Evolutionary conservation across 2,113 vertebrate species (phyloP), one percentile per base, ranked within the genome.

Genomic region (Cebidichthys violaceus): DNA sequence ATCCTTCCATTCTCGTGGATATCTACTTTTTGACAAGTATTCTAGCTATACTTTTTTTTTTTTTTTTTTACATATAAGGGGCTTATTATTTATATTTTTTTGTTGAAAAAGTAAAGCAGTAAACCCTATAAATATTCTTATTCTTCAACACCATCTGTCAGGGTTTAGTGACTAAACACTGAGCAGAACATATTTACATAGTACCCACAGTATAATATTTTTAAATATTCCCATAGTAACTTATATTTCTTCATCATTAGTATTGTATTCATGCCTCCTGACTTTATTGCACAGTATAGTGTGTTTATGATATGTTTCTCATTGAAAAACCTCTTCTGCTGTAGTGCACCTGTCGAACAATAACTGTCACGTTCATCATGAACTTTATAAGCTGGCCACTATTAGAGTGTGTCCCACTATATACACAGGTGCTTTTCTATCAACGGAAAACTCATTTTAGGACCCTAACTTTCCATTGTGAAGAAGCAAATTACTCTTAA

Each of bases 1-100:
- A 82, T 77, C 59, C 62, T 55, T 65, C 27, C 54, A 37, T 68
- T 35, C 47, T 55, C 2, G 1, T 24, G 24, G 20, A 75, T 33
- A 62, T 29, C 35, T 20, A 9, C 17, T 35, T 81, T 57, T 57
- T 52, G 3, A n/a, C 22, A 11, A 11, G 55, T 57, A 27, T 57
- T 57, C n/a, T 13, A 57, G 13, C n/a, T 11, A 1, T 55, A 55
- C 22, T 55, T 14, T 22, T 61, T 61, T 33, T 17, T 47, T 47
- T 18, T 52, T 52, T 20, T 52, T 33, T 24, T 62, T 15, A 75
- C n/a, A 50, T n/a, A n/a, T 52, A 41, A 3, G 20, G 22, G n/a
- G 2, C 8, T 20, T 22, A 27, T 27, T 55, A 5, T 18, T 1
- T 55, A 9, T 55, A 10, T 13, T 55, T 29, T 72, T 17, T 35